Percentiles rank a stretch among this genome's conserved stretches.
These are phyloP conservation scores for Carduelis carduelis DNA, from an alignment of 2,797 vertebrate genomes.

Conservation along the genomic window DNA sequence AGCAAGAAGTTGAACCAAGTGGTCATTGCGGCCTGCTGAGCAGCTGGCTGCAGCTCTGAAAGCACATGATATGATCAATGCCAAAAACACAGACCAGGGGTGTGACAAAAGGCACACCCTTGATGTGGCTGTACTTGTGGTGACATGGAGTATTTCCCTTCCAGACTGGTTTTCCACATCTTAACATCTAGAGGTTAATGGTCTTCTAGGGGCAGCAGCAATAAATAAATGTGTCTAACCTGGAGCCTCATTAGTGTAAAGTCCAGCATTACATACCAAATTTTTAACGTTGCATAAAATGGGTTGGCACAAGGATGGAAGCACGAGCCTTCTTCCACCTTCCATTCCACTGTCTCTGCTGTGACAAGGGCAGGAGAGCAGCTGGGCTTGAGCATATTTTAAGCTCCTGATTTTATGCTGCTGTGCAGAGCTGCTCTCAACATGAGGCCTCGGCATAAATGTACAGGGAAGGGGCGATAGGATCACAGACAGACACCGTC, in stretches of 20 bases:
- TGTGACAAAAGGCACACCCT: background rate
- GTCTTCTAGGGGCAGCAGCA: background rate
- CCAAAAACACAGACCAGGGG: background rate
- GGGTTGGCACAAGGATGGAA: background rate
- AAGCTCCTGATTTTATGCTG: background rate
- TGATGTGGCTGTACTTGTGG: background rate
- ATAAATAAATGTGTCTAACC: background rate
- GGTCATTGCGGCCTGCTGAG: background rate
- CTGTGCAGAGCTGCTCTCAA: background rate
- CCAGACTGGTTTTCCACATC: background rate
- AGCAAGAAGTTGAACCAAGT: background rate
- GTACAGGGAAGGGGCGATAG: background rate
- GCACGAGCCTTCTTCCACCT: background rate
- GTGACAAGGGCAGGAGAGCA: background rate
- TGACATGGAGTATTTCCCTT: background rate
- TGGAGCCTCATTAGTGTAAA: background rate
- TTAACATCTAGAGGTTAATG: background rate
- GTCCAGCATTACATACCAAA: background rate
- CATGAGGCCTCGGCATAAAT: background rate
- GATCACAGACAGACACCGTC: background rate
- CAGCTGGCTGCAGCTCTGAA: background rate
- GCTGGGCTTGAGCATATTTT: background rate
- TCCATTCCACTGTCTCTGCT: background rate
- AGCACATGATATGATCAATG: fast-evolving
- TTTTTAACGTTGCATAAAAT: background rate